phyloP scores from a whole-genome alignment of 2,888 invertebrate species.

The Drosophila cracens region DNA sequence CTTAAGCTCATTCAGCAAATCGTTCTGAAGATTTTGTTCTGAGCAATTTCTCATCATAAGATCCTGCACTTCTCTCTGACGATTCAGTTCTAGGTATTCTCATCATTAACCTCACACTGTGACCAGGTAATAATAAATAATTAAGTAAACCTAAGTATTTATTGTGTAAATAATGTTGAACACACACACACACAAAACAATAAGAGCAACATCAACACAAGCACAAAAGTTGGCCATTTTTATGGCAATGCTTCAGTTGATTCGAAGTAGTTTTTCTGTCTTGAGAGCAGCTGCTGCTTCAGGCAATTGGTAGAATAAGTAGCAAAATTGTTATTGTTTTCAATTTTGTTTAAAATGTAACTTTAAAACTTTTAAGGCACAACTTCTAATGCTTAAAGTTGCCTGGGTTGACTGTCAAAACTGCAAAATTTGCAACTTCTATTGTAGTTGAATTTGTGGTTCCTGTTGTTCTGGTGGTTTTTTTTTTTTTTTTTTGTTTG shows the following conservation, averaged over 20 bases:
- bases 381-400: constrained; percentile 6
- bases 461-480: constrained; percentile 15
- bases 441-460: constrained; percentile 28
- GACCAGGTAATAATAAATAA: too few relatives aligned
- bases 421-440: constrained; percentile 28
- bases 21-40: too few relatives aligned
- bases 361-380: constrained; percentile 12
- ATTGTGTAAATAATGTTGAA: constrained; percentile 74
- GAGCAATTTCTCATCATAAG: too few relatives aligned
- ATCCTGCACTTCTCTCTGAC: too few relatives aligned
- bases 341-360: constrained; percentile 31
- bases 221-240: constrained; percentile 41
- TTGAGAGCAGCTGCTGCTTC: constrained; percentile 15
- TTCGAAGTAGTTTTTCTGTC: constrained; percentile 50
- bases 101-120: too few relatives aligned
- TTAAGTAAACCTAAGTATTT: constrained; percentile 66
- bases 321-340: constrained; percentile 30
- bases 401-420: constrained; percentile 8
- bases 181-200: neutral
- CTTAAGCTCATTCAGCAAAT: too few relatives aligned
- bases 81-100: too few relatives aligned
- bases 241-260: constrained; percentile 38
- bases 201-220: neutral
- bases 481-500: neutral
- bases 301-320: constrained; percentile 13